Evolutionary conservation across 2,888 invertebrate genomes (phyloP).

Genomic region (Tetragnatha montana): DNA sequence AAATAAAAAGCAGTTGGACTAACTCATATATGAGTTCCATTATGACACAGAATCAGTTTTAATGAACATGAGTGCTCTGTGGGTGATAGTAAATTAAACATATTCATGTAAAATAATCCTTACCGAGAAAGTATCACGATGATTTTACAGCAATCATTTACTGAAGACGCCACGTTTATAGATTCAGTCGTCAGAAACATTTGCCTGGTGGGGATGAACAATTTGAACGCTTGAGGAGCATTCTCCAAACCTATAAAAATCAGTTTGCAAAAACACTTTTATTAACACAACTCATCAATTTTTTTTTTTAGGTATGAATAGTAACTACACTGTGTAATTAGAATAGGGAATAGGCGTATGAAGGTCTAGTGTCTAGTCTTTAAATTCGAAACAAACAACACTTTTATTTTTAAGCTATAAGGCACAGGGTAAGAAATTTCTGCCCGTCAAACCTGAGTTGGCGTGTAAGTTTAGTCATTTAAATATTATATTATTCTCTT

Average conservation of each 20-base stretch:
- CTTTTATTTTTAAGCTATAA: no score
- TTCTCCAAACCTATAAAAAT: slow-evolving; percentile 18
- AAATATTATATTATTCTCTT: no score
- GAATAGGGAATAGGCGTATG: background rate
- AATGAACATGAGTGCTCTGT: no score
- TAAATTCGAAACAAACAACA: no score
- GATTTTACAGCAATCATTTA: slow-evolving; percentile 22
- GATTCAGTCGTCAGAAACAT: slow-evolving; percentile 1
- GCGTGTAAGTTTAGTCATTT: no score
- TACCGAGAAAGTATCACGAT: slow-evolving; percentile 24
- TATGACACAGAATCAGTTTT: no score
- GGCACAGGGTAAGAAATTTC: no score
- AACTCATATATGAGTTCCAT: no score
- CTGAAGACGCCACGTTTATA: background rate
- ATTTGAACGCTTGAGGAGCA: background rate
- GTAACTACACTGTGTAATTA: background rate
- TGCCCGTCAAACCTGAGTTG: no score
- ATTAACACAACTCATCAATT: background rate
- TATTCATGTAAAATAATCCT: background rate
- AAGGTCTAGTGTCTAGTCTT: no score
- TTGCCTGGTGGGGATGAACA: slow-evolving; percentile 24
- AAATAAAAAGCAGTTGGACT: no score
- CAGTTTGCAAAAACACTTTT: background rate
- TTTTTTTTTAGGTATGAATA: background rate
- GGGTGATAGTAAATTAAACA: no score